Evolutionary conservation across 2,113 vertebrate species (phyloP), one percentile per base, ranked within the genome.

Genomic region (Rhinichthys klamathensis): DNA sequence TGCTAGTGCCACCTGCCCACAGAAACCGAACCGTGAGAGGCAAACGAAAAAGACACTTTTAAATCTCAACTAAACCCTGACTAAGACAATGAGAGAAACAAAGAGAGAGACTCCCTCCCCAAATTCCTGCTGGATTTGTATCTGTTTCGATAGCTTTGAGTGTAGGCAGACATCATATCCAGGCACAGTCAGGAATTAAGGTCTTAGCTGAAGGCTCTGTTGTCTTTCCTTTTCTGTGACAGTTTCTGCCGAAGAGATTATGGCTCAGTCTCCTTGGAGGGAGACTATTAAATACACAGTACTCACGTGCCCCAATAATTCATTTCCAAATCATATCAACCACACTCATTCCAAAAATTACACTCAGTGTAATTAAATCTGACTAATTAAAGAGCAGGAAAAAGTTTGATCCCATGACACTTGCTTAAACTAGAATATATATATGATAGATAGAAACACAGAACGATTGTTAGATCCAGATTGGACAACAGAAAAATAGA

Each of bases 271-370:
- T 72, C 70, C 72, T 76, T 77, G 73, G 73, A 65, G 16, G 61
- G 84, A 88, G 87, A 63, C 79, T 85, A 85, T 83, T 85, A 81
- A 87, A 76, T 75, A 81, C 46, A 77, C 73, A 51, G 86, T 15
- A 58, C 65, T 77, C 61, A 23, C 3, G 46, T 76, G 65, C 73
- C 54, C 74, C 49, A 23, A 85, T 32, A 86, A 77, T 56, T 84
- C 69, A 84, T 87, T 82, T 89, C 63, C 77, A 78, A 87, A 88
- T 82, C 70, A 58, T 77, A 86, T 75, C 79, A 63, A 49, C 84
- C 61, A 69, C 76, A 84, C 80, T 89, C 86, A 89, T 81, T 81
- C 60, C 81, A 73, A 79, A 80, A 86, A 86, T 89, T 83, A 81
- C 84, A 79, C 75, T 81, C 51, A 76, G 76, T 67, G 86, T 84